Base-by-base conservation (phyloP, 2,888 invertebrate species). In the Lottia gigantea region DNA sequence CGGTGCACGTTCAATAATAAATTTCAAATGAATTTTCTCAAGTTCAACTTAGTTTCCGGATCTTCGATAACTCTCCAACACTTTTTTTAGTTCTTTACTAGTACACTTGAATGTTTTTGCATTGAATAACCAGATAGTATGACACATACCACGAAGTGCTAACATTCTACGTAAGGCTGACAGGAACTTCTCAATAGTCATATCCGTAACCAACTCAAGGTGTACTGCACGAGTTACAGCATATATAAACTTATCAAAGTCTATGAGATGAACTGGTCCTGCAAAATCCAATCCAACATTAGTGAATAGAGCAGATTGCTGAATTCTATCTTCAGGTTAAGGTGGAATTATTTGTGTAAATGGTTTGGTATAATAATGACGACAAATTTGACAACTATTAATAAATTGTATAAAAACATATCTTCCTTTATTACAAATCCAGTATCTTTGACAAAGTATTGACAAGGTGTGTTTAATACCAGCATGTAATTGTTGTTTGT, bases 361-460 rank as follows among this genome's bases (percentile, higher is more conserved):
- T n/a, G 23, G 23, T 55, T 45, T 15, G 23, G 67, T n/a, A 25
- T 71, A 66, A n/a, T 46, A 55, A 15, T 46, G 25, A 26, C 63
- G 66, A 66, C 71, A 71, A n/a, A 19, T 31, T 2, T 66, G 26
- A 25, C 71, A 71, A 8, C 19, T n/a, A 16, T 25, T 45, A 45
- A 26, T 46, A 14, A 71, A 47, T 47, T 19, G 40, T n/a, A 49
- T 71, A 23, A 55, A 26, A 7, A 71, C 19, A 8, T 19, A n/a
- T 31, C 67, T 62, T 16, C 55, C n/a, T n/a, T n/a, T n/a, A n/a
- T n/a, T n/a, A n/a, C n/a, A n/a, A n/a, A n/a, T n/a, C n/a, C n/a
- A n/a, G n/a, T n/a, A n/a, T n/a, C n/a, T n/a, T n/a, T n/a, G n/a
- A n/a, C n/a, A n/a, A n/a, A n/a, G n/a, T n/a, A n/a, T n/a, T n/a